phyloP scores from a whole-genome alignment of 2,113 vertebrate species.

The Epinephelus fuscoguttatus region DNA sequence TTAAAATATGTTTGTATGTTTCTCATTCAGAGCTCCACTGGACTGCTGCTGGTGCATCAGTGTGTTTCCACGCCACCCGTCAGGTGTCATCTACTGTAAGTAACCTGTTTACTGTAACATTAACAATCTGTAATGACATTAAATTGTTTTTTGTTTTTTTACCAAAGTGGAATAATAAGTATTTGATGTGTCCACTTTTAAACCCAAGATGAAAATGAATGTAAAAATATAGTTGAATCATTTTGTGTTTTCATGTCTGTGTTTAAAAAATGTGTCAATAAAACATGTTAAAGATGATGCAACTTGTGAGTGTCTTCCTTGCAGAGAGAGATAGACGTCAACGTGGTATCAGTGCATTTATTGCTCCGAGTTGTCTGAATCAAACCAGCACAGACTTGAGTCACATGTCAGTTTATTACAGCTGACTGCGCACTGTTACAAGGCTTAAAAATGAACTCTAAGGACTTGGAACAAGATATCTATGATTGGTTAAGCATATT shows the following conservation, averaged over 20 bases:
- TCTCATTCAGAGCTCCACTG: constrained; percentile 28
- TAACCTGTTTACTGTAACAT: constrained; percentile 10
- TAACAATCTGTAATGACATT: not conserved
- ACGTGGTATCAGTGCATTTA: constrained; percentile 9
- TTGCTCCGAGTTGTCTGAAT: constrained; percentile 19
- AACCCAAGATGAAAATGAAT: not conserved
- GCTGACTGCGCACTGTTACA: constrained; percentile 64
- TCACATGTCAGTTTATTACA: constrained; percentile 73
- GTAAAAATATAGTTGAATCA: not conserved
- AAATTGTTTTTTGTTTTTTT: not conserved
- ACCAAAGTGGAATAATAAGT: not conserved
- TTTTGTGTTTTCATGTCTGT: not conserved
- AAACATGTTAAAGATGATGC: constrained; percentile 34
- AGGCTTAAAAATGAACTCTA: constrained; percentile 52
- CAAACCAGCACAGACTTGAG: constrained; percentile 48
- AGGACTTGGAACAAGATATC: constrained; percentile 29
- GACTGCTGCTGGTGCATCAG: not conserved
- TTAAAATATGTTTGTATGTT: constrained; percentile 18
- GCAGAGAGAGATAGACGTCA: not conserved
- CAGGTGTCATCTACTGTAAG: constrained; percentile 50
- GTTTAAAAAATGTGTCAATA: constrained; percentile 56
- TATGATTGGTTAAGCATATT: constrained; percentile 69
- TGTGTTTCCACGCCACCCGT: constrained; percentile 10
- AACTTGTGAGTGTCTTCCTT: constrained; percentile 35
- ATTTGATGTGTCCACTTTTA: not conserved